Evolutionary conservation across 2,888 invertebrate species (phyloP), one percentile per base, ranked within the genome.

Genomic region (Acronicta psi): DNA sequence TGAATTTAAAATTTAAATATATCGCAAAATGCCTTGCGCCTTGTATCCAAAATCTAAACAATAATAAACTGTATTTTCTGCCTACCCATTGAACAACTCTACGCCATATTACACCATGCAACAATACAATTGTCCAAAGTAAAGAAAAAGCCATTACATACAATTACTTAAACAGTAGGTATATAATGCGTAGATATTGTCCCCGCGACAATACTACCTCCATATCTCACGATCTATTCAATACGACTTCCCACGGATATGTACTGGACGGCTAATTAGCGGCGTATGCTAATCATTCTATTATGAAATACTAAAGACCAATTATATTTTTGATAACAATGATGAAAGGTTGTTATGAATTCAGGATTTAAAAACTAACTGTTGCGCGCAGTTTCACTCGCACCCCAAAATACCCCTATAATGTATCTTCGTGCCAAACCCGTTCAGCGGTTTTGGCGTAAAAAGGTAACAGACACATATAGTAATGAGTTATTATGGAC

Each of bases 221-320:
- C 45, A 40, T 72, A 65, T 69, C 68, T 47, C 43, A 69, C 57
- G n/a, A 75, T 72, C 62, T 55, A 8, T 59, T 55, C 29, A 52
- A 52, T 44, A n/a, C n/a, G 17, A 42, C 10, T 68, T 73, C 73
- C 73, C 73, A 75, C 72, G 73, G 29, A 49, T 56, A 42, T 56
- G 45, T 65, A 64, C 65, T 40, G 17, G 11, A 41, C 57, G n/a
- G 44, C 18, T 64, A 61, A 67, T 57, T 75, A 43, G 9, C 23
- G 37, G n/a, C 20, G 42, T 58, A 50, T 62, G 58, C 36, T 74
- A 64, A 61, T 44, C n/a, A 18, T 41, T 7, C 29, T 41, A 49
- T 50, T 61, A 50, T 38, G 20, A 66, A 63, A 58, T 60, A 45
- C 31, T 60, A 43, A 18, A 40, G 31, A 13, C 43, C n/a, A 52